Conservation (phyloP, 2,888 invertebrate genomes). For the Hanleya hanleyi region DNA sequence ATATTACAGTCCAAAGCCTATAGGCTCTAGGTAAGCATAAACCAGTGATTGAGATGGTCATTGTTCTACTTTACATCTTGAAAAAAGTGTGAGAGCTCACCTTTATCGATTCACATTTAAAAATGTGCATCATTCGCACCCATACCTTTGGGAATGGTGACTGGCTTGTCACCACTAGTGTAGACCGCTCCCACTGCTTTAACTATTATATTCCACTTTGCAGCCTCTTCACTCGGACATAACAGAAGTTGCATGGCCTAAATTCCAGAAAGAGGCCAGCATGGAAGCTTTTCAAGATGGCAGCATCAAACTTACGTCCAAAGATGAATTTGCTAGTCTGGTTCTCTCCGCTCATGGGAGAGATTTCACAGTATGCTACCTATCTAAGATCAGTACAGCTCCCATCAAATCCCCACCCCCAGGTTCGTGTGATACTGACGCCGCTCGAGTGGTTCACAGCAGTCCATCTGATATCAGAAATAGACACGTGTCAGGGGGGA, state of each 20-base stretch:
- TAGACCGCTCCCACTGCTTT: no score
- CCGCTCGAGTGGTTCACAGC: not conserved
- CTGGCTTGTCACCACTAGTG: no score
- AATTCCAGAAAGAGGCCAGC: conserved; percentile 29
- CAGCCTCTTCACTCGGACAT: conserved; percentile 63
- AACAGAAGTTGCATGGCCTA: conserved; percentile 58
- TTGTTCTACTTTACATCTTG: no score
- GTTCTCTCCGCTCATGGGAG: conserved; percentile 60
- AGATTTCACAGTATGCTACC: conserved; percentile 65
- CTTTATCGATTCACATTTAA: no score
- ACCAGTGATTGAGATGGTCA: no score
- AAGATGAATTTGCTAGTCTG: conserved; percentile 62
- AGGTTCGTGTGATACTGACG: no score
- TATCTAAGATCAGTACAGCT: conserved; percentile 51
- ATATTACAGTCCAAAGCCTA: no score
- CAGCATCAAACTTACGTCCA: conserved; percentile 53
- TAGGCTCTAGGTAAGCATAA: no score
- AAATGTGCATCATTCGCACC: no score
- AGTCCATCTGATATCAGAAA: not conserved
- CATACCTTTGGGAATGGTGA: no score
- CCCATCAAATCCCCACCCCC: not conserved
- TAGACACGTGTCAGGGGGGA: not conserved
- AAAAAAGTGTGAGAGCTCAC: no score
- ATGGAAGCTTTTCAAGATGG: conserved; percentile 56
- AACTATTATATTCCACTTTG: conserved; percentile 19